Base-by-base conservation (phyloP, 2,113 vertebrate genomes). In the Melospiza georgiana region DNA sequence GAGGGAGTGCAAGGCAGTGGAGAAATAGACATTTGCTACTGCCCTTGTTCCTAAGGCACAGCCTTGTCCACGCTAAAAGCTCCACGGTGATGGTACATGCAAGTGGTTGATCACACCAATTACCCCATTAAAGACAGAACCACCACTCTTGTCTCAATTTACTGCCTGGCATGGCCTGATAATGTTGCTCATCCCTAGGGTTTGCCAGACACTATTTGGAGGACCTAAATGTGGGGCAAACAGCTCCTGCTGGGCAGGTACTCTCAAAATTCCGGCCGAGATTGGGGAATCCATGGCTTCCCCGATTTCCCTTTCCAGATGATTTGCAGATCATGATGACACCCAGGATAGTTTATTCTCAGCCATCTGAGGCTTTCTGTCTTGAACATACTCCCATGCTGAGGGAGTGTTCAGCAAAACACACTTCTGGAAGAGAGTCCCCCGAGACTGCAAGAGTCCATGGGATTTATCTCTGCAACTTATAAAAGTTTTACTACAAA, bases 401-500 rank as follows among this genome's bases (percentile, higher is more conserved):
- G 9, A 74, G 39, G 79, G 68, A 94, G 48, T 48, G 65, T 82
- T 94, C 83, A 89, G 68, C 55, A 93, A 92, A 86, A 84, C 76
- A 86, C 68, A 67, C 59, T 94, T 89, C 75, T 92, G 79, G 65
- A 94, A 39, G 63, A 92, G 55, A 71, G 59, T 90, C 94, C 22
- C 68, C 39, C 0, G 2, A 81, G 92, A 71, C 61, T 55, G 55
- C 24, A 48, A 84, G 68, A 90, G 95, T 90, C 94, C 91, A 89
- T 78, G 92, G 95, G 92, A 94, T 97, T 96, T 94, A 97, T 95
- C 83, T 95, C 90, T 92, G 89, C 68, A 90, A 95, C 92, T 89
- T 97, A 89, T 95, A 94, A 95, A 95, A 95, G 77, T 95, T 97
- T 96, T 89, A 96, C 94, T 94, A 44, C 94, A 95, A 95, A 93